These are phyloP conservation scores for Acrocephalus scirpaceus DNA, from an alignment of 2,797 vertebrate species.

Conservation along the genomic window DNA sequence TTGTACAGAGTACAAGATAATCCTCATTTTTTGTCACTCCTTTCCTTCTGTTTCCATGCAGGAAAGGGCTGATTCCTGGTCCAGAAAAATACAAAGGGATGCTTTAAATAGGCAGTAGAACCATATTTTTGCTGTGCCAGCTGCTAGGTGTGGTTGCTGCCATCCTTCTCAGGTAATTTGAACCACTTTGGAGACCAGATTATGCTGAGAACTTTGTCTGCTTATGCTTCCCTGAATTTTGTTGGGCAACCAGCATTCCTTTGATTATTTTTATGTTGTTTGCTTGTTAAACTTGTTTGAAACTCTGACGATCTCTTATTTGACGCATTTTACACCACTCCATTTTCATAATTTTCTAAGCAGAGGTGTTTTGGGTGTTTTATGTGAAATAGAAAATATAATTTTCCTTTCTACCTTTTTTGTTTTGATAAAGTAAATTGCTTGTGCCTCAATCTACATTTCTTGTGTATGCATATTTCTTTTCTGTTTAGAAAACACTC, in stretches of 20 bases:
- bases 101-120: neutral
- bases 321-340: neutral
- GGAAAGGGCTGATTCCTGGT: neutral
- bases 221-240: neutral
- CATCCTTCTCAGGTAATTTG: neutral
- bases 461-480: neutral
- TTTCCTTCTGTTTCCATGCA: neutral
- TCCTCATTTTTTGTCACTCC: neutral
- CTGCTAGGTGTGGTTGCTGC: neutral
- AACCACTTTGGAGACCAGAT: neutral
- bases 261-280: neutral
- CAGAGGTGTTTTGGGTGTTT: neutral
- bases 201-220: neutral
- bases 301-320: neutral
- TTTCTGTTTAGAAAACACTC: constrained; percentile 10
- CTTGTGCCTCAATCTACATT: neutral
- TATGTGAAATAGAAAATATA: neutral
- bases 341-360: neutral
- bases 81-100: neutral
- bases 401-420: neutral
- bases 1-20: neutral
- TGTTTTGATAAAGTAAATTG: neutral
- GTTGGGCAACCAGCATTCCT: neutral
- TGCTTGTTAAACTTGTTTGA: neutral
- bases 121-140: neutral